phyloP scores from a whole-genome alignment of 2,797 vertebrate species.

The Anisognathus igniventris region DNA sequence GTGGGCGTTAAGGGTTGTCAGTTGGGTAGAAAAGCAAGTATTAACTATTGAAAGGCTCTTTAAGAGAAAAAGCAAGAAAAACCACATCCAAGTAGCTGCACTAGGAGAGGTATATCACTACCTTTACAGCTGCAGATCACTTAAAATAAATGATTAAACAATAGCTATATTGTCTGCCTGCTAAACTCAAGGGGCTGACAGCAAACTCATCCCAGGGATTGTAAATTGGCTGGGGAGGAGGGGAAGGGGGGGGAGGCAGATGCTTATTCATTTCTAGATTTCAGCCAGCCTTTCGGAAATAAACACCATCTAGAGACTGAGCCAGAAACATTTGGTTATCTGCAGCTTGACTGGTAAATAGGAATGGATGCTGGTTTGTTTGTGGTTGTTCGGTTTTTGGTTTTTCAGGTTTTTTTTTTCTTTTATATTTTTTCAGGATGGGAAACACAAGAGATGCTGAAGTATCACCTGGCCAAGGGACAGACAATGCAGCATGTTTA shows the following conservation, averaged over 20 bases:
- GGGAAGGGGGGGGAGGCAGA: neutral
- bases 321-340: neutral
- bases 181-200: neutral
- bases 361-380: conserved; percentile 9
- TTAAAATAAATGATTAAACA: conserved; percentile 22
- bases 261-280: neutral
- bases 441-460: conserved; percentile 5
- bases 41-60: neutral
- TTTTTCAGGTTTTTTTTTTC: neutral
- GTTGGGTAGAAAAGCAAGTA: neutral
- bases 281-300: neutral
- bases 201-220: conserved; percentile 1
- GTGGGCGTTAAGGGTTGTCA: conserved; percentile 47
- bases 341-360: neutral
- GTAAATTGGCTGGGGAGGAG: neutral
- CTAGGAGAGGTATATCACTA: neutral
- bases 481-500: conserved; percentile 36
- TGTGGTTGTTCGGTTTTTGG: neutral
- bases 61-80: neutral
- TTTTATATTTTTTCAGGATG: neutral
- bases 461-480: conserved; percentile 13
- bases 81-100: neutral
- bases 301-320: conserved; percentile 20
- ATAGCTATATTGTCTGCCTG: neutral
- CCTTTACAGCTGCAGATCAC: neutral